Evolutionary conservation across 2,113 vertebrate genomes (phyloP).

Genomic region (Vulpes vulpes): DNA sequence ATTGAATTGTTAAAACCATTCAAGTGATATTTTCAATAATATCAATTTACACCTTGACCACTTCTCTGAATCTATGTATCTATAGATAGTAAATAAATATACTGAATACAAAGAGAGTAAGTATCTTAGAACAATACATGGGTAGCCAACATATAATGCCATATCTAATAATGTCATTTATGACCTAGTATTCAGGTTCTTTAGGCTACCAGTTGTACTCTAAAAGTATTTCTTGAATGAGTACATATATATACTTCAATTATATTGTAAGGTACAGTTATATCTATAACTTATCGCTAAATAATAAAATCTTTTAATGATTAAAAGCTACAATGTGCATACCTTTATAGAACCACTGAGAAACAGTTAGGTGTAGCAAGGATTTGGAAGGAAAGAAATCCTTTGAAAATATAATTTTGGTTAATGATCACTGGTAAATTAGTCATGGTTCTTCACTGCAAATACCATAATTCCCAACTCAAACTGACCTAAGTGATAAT

Average conservation of each 20-base stretch:
- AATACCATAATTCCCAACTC: not conserved
- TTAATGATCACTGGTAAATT: not conserved
- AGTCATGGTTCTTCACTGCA: not conserved
- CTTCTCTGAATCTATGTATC: not conserved
- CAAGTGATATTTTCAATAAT: not conserved
- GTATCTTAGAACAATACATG: not conserved
- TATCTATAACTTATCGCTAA: not conserved
- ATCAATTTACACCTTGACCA: not conserved
- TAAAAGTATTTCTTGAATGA: slow-evolving; percentile 16
- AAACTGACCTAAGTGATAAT: not conserved
- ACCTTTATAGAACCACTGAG: not conserved
- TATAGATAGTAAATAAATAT: not conserved
- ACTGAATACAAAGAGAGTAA: not conserved
- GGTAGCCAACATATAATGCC: not conserved
- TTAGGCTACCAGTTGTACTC: not conserved
- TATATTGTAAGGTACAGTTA: not conserved
- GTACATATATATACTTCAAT: not conserved
- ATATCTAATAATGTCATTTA: not conserved
- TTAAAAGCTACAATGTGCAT: not conserved
- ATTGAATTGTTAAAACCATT: not conserved
- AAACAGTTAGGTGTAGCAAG: not conserved
- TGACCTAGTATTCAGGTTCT: not conserved
- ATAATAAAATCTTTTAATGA: not conserved
- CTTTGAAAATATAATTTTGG: not conserved
- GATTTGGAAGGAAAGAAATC: not conserved